phyloP scores from a whole-genome alignment of 2,888 invertebrate genomes.

The Pterostichus madidus region DNA sequence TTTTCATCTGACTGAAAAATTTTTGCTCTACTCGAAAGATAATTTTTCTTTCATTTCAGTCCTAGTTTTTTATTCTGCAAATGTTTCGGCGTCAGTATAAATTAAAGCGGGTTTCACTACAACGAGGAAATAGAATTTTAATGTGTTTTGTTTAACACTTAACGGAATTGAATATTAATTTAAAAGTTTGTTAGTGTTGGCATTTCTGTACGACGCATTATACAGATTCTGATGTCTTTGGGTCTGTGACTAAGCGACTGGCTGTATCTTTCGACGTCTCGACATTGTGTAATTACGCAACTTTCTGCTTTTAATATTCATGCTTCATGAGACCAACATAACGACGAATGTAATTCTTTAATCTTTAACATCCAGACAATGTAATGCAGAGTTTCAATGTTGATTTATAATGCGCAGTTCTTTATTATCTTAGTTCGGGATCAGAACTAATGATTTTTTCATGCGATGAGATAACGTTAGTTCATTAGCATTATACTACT shows the following conservation, averaged over 20 bases:
- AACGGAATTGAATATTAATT: conserved; percentile 57
- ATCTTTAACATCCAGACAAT: background rate
- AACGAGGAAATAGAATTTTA: conserved; percentile 60
- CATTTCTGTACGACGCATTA: background rate
- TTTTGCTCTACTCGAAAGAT: conserved; percentile 46
- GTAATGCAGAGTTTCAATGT: background rate
- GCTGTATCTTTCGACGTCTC: background rate
- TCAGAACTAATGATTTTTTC: too few relatives aligned
- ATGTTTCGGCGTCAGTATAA: conserved; percentile 45
- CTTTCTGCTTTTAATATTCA: conserved; percentile 53
- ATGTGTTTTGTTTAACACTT: conserved; percentile 60
- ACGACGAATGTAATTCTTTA: conserved; percentile 34
- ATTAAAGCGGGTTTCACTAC: conserved; percentile 41
- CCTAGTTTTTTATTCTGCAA: conserved; percentile 25
- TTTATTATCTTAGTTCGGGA: too few relatives aligned
- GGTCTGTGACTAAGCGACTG: conserved; percentile 22
- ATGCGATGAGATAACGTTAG: too few relatives aligned
- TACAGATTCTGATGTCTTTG: conserved; percentile 10
- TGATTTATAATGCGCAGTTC: background rate
- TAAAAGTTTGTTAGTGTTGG: conserved; percentile 40
- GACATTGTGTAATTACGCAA: conserved; percentile 41
- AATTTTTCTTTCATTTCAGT: conserved; percentile 57
- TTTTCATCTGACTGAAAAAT: conserved; percentile 46
- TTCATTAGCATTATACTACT: too few relatives aligned
- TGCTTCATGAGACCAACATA: conserved; percentile 33